Evolutionary conservation across 2,113 vertebrate species (phyloP).

Genomic region (Carassius carassius): DNA sequence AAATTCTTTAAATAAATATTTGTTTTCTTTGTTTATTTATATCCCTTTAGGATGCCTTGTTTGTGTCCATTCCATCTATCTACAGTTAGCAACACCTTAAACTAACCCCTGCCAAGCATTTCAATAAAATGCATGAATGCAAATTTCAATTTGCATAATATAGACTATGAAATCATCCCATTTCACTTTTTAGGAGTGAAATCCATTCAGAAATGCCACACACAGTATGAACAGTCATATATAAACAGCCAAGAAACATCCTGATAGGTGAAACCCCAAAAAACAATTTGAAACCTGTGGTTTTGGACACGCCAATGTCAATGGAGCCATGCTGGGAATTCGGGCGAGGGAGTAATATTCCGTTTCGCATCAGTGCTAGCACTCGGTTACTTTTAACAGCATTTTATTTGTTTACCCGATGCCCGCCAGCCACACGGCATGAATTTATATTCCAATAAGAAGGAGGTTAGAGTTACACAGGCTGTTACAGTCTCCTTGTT

Average conservation of each 20-base stretch:
- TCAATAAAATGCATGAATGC: conserved; percentile 17
- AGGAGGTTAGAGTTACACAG: conserved; percentile 45
- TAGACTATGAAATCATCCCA: conserved; percentile 9
- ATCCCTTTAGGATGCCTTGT: not conserved
- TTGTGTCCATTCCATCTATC: not conserved
- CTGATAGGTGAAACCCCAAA: conserved; percentile 16
- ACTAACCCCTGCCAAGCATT: not conserved
- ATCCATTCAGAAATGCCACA: not conserved
- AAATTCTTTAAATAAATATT: no score
- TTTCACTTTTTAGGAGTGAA: not conserved
- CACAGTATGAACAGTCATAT: not conserved
- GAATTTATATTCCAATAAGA: conserved; percentile 54
- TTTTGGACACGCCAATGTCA: conserved; percentile 10
- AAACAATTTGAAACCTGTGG: conserved; percentile 22
- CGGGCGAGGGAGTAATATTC: conserved; percentile 15
- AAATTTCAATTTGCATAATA: conserved; percentile 1
- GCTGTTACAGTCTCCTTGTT: conserved; percentile 26
- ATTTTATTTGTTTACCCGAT: conserved; percentile 49
- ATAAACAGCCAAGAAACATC: not conserved
- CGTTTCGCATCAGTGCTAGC: conserved; percentile 41
- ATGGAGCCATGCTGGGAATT: conserved; percentile 13
- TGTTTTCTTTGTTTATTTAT: not conserved
- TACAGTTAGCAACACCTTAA: not conserved
- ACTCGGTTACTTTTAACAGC: conserved; percentile 45
- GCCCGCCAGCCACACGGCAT: conserved; percentile 31